phyloP scores from a whole-genome alignment of 2,888 invertebrate species.

The Tenthredo distinguenda region DNA sequence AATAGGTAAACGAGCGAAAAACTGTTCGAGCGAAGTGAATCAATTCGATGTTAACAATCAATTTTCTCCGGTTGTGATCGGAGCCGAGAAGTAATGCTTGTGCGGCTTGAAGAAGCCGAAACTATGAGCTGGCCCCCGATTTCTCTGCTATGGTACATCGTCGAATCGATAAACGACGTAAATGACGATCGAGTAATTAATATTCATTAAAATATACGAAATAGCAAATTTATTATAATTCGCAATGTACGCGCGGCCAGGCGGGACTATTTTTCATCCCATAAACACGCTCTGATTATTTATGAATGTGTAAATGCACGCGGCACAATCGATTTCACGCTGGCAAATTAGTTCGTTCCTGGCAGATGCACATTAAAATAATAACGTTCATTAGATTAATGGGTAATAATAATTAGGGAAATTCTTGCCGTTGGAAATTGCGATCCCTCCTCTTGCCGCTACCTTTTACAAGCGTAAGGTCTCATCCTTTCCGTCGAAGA shows the following conservation, averaged over 20 bases:
- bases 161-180: constrained; percentile 53
- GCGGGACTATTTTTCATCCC: constrained; percentile 66
- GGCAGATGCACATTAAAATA: constrained; percentile 74
- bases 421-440: constrained; percentile 70
- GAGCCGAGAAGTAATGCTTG: not conserved
- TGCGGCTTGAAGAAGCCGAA: not conserved
- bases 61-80: not conserved
- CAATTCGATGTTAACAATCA: constrained; percentile 11
- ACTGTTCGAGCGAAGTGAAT: not conserved
- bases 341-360: constrained; percentile 71
- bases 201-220: constrained; percentile 61
- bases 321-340: constrained; percentile 74
- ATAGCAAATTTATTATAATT: constrained; percentile 68
- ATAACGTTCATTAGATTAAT: constrained; percentile 75
- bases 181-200: constrained; percentile 54
- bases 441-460: constrained; percentile 52
- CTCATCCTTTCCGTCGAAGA: constrained; percentile 8
- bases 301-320: constrained; percentile 72
- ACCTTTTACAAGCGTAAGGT: constrained; percentile 17
- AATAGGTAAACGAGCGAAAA: constrained; percentile 13
- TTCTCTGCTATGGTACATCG: not conserved
- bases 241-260: constrained; percentile 55
- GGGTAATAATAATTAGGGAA: constrained; percentile 75
- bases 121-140: not conserved
- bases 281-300: constrained; percentile 73